These are phyloP conservation scores for Petrolisthes cinctipes DNA, from an alignment of 2,888 invertebrate species.

Conservation along the genomic window DNA sequence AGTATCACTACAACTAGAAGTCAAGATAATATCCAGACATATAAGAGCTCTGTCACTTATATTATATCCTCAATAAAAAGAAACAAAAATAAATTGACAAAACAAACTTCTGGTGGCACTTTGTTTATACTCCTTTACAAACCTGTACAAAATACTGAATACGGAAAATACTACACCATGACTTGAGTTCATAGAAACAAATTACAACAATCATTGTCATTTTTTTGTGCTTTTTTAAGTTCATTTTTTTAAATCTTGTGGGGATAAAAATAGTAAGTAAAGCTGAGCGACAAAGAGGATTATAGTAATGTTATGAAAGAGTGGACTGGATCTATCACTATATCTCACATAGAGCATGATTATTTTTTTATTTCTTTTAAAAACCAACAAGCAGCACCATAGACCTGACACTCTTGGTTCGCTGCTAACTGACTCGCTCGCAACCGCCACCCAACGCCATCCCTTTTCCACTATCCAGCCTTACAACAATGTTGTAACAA, in stretches of 20 bases:
- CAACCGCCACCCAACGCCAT: slow-evolving; percentile 13
- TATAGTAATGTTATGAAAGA: slow-evolving; percentile 53
- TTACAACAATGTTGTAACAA: background rate
- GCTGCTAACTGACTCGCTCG: slow-evolving; percentile 35
- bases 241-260: slow-evolving; percentile 34
- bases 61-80: slow-evolving; percentile 42
- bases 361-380: slow-evolving; percentile 3
- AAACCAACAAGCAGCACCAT: slow-evolving; percentile 43
- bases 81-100: slow-evolving; percentile 20
- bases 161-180: slow-evolving; percentile 49
- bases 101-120: slow-evolving; percentile 46
- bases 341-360: slow-evolving; percentile 50
- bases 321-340: slow-evolving; percentile 55
- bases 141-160: slow-evolving; percentile 54
- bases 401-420: slow-evolving; percentile 47
- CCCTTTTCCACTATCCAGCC: background rate
- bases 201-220: slow-evolving; percentile 41
- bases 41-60: slow-evolving; percentile 46
- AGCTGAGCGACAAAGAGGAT: slow-evolving; percentile 58
- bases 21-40: slow-evolving; percentile 52
- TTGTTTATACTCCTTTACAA: slow-evolving; percentile 53
- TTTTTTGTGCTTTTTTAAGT: slow-evolving; percentile 42
- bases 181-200: slow-evolving; percentile 42
- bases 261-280: slow-evolving; percentile 55
- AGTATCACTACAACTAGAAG: slow-evolving; percentile 42